Evolutionary conservation across 2,113 vertebrate species (phyloP), one percentile per base, ranked within the genome.

Genomic region (Paramisgurnus dabryanus): DNA sequence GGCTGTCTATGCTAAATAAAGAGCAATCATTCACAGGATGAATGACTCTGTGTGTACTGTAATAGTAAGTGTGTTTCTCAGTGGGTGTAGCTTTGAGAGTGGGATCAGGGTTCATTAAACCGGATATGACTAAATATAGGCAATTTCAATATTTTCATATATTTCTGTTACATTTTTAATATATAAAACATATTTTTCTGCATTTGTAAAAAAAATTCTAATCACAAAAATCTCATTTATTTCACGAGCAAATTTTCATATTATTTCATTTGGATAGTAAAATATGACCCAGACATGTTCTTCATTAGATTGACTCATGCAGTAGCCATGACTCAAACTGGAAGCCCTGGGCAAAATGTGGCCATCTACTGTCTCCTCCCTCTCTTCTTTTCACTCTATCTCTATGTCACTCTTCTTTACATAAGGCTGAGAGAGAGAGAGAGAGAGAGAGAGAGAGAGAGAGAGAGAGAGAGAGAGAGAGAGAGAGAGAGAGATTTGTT

Each of bases 1-100:
- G 2, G 40, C 40, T 74, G 11, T 60, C n/a, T 61, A 41, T 45
- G 71, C 40, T 74, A 60, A 74, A 60, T 74, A 60, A 60, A 73
- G 70, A 60, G 10, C 0, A n/a, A 60, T 12, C 22, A 43, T 73
- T 73, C 34, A 8, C 17, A 57, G 34, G n/a, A 72, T 7, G 69
- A 41, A 10, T 11, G 27, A 0, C 67, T 41, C 69, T 18, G 50
- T 58, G 34, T 58, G 34, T 34, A 34, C 2, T 34, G 27, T 34
- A 34, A 34, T 34, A 34, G 27, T 34, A 34, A 34, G 27, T 34
- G 27, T 34, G 22, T 11, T 41, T n/a, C 55, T 71, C 27, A 72
- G 53, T n/a, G 53, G 5, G 34, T 58, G 53, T 40, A 11, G 5
- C 41, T 41, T 71, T 39, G 7, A 40, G 8, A 41, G 3, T 72